Evolutionary conservation across 2,888 invertebrate species (phyloP), one percentile per base, ranked within the genome.

Genomic region (Teleogryllus oceanicus): DNA sequence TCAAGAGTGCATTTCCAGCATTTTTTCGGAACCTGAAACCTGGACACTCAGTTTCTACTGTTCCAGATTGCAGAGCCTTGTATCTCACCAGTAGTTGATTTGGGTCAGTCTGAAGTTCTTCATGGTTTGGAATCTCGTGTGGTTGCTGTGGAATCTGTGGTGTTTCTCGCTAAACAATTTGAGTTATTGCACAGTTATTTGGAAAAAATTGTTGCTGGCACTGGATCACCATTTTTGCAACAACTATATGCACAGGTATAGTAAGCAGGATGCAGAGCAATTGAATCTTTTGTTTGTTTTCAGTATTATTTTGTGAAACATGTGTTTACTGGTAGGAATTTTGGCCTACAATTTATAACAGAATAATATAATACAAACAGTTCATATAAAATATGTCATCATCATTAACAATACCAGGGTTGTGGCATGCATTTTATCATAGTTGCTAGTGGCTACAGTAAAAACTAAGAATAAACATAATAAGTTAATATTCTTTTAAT

Each of bases 141-240:
- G 21, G 95, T 97, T 0, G 98, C 94, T 0, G 94, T 96, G 0
- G 98, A 99, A 88, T 98, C 98, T 83, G 90, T 96, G 0, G 92
- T 96, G 83, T 97, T 97, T 87, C 89, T 99, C 83, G 92, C 96
- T 0, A 92, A 93, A 83, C 98, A 99, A 87, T 94, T 95, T 84
- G 93, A 95, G 84, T 90, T 92, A 79, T 88, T 99, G 37, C 94
- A 94, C 82, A 92, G 93, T 8, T 96, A 96, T 86, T 89, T 98
- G 84, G 95, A 97, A 86, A 92, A 93, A 81, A 90, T 97, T 81
- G 91, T 97, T 37, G 93, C 94, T 0, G 85, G 86, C 21, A 88
- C 88, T 78, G 90, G 91, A 49, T 92, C 90, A 77, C 89, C 91
- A 83, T 89, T 92, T 82, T 86, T 96, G 37, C 91, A 92, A 82